Evolutionary conservation across 64 coral and sea anemone genomes (phyloP), one percentile per base, ranked within the genome.

Genomic region (Orbicella faveolata): DNA sequence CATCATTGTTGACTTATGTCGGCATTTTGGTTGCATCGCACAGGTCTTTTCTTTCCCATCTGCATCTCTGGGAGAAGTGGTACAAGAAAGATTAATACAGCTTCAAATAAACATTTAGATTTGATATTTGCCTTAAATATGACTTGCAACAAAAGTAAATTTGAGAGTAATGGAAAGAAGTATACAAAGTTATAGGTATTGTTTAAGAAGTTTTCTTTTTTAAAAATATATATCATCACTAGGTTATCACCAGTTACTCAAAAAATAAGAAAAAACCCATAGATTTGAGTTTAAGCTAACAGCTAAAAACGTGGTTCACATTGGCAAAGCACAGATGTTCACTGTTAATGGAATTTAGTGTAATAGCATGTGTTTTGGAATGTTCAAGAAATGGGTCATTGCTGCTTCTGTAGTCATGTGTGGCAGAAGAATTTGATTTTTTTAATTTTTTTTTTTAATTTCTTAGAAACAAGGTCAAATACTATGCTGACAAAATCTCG

Each of bases 1-100:
- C 12, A 30, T 15, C 9, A 44, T 67, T 51, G 41, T 85, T 53
- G 34, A 85, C 82, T 85, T 36, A 85, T 30, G 33, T 37, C 37
- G 70, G 37, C 36, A 20, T 85, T 85, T 73, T 85, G 82, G 65
- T 85, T 85, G 37, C 37, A 72, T 85, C 63, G 37, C 3, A 85
- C 82, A 85, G 82, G 82, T 85, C 82, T 70, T 85, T 85, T 52
- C 64, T 85, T 21, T 69, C 66, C 82, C 82, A 85, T 72, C 82
- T 85, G 65, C 20, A 62, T n/a, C 82, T 85, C 16, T 85, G 82
- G 82, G 82, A 85, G 82, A 67, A 39, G 44, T 20, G 16, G 41
- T 70, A 37, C 82, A 85, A 72, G 82, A 85, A 34, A 20, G 62
- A 65, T 66, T 85, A 70, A 85, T 52, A 52, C 63, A 41, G 7